phyloP scores from a whole-genome alignment of 2,113 vertebrate genomes.

The Apteryx mantelli region DNA sequence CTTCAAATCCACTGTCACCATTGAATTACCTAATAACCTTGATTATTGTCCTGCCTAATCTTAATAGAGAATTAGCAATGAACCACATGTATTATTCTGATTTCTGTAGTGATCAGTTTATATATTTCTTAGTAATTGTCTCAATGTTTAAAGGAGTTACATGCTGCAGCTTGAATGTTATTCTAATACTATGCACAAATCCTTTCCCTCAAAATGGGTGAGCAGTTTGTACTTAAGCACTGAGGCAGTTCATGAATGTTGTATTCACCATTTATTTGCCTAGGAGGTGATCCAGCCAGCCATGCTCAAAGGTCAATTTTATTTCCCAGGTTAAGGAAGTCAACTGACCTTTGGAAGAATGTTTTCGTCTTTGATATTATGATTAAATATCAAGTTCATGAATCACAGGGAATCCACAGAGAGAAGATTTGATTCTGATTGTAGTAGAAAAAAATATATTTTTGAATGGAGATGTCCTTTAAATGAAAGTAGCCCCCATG shows the following conservation, averaged over 20 bases:
- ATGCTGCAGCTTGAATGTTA: not conserved
- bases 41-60: not conserved
- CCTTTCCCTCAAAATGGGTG: not conserved
- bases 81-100: not conserved
- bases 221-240: not conserved
- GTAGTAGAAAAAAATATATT: not conserved
- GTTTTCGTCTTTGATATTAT: not conserved
- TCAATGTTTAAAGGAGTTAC: not conserved
- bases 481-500: not conserved
- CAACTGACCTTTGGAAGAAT: not conserved
- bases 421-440: not conserved
- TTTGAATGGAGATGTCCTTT: not conserved
- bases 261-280: not conserved
- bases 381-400: not conserved
- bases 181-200: not conserved
- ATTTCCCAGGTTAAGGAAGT: not conserved
- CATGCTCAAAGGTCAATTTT: not conserved
- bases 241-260: not conserved
- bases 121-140: not conserved
- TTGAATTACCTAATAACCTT: not conserved
- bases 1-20: not conserved
- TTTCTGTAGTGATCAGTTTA: not conserved
- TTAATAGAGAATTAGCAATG: not conserved
- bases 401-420: not conserved
- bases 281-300: not conserved